Base-by-base conservation (phyloP, 2,888 invertebrate species). In the Operophtera brumata region DNA sequence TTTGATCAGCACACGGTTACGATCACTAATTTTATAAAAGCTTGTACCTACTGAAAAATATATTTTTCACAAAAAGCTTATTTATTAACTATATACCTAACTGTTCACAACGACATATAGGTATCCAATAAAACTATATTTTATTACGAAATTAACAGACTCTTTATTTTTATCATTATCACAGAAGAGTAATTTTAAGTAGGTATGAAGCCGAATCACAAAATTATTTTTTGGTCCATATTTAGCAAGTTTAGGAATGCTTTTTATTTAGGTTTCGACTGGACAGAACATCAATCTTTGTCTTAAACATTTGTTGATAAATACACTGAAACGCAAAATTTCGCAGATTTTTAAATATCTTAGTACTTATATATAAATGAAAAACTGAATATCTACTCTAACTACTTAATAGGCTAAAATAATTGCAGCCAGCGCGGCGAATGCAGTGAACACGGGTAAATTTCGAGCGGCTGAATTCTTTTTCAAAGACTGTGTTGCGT, bases 401-500 rank as follows among this genome's bases (percentile, higher is more conserved):
- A n/a, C n/a, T n/a, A 46, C 14, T 57, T 67, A 74, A 45, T 62
- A 70, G 3, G 58, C 62, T 51, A 74, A 43, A 47, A 69, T 64
- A 40, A 71, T 70, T 39, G 76, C 77, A 43, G 72, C 61, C 34
- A 75, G 57, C 37, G 78, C 76, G 35, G 76, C 73, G 26, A 82
- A 46, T 55, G 80, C 60, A 12, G 81, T 78, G 44, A 81, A 72
- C 46, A 76, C 66, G 30, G 86, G 85, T 41, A 73, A 61, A 62
- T 77, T 79, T 39, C 70, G 73, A 34, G 66, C 47, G 1, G 82
- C 86, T 0, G 86, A 80, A 65, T 78, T 87, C 56, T 65, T 78
- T 47, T 76, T 73, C 7, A 87, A 59, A 1, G 88, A 88, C 54
- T 80, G 75, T 20, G 78, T 78, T 3, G 88, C 86, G 50, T 88